A percentile compares a stretch with the other conserved stretches of the same genome.
Conservation (phyloP, 2,888 invertebrate genomes). For the Scelioninae gen. 1 region DNA sequence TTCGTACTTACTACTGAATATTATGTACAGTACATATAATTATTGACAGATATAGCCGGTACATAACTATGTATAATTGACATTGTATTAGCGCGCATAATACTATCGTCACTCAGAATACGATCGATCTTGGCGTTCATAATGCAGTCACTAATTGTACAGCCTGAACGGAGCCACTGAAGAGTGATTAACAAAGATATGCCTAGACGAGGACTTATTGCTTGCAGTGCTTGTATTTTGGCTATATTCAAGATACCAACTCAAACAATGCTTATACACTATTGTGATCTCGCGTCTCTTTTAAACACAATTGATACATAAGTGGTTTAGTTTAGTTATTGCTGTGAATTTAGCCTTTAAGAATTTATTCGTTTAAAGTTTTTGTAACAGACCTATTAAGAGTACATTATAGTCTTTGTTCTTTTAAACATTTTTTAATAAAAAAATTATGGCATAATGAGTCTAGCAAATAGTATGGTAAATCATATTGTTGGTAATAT, state of each 20-base stretch:
- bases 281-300: conserved; percentile 16
- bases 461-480: too few species aligned
- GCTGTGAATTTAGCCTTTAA: conserved; percentile 3
- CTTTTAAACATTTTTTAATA: too few species aligned
- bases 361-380: too few species aligned
- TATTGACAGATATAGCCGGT: conserved; percentile 21
- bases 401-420: too few species aligned
- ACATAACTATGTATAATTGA: conserved; percentile 30
- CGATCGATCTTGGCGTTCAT: conserved; percentile 56
- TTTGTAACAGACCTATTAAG: too few species aligned
- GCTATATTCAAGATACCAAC: conserved; percentile 18
- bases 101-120: conserved; percentile 42
- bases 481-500: too few species aligned
- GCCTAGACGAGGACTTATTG: conserved; percentile 36
- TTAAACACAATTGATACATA: conserved; percentile 8
- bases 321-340: conserved; percentile 13
- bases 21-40: too few species aligned
- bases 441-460: too few species aligned
- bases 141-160: conserved; percentile 57
- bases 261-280: conserved; percentile 20
- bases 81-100: conserved; percentile 55
- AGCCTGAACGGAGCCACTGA: conserved; percentile 39
- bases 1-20: too few species aligned
- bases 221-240: conserved; percentile 38
- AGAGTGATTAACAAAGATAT: conserved; percentile 58